These are phyloP conservation scores for Aporrectodea caliginosa DNA, from an alignment of 1,140 invertebrate genomes.

Conservation along the genomic window DNA sequence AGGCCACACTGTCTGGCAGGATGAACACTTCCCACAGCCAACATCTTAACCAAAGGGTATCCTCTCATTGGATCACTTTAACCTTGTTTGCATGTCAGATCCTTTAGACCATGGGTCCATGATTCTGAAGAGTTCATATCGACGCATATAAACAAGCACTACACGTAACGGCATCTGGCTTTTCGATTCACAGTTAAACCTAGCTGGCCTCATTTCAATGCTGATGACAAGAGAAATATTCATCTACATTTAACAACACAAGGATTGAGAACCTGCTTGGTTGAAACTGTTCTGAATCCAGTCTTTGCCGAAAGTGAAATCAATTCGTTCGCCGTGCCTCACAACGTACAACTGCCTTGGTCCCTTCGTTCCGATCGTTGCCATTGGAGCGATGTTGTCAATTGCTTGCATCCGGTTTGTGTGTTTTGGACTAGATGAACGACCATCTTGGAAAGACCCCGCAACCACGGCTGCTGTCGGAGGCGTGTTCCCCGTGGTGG, in stretches of 20 bases:
- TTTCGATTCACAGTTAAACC: neutral
- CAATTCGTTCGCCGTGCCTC: conserved; percentile 81
- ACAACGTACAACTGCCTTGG: conserved; percentile 69
- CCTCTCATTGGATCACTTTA: no score
- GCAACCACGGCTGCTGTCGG: neutral
- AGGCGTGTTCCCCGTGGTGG: neutral
- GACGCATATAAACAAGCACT: neutral
- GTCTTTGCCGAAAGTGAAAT: conserved; percentile 77
- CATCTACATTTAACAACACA: no score
- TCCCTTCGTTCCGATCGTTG: conserved; percentile 28
- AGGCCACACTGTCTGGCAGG: no score
- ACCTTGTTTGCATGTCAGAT: no score
- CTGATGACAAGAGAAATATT: no score
- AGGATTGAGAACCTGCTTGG: conserved; percentile 65
- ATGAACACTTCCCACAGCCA: no score
- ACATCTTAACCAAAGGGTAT: no score
- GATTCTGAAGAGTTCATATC: neutral
- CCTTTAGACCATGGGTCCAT: no score
- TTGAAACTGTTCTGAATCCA: conserved; percentile 87
- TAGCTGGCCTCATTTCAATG: no score
- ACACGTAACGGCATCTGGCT: neutral
- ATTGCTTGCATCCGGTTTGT: neutral
- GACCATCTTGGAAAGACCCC: neutral
- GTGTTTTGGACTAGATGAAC: neutral
- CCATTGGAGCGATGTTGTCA: neutral